These are phyloP conservation scores for Dunckerocampus dactyliophorus DNA, from an alignment of 2,113 vertebrate species.

Conservation along the genomic window DNA sequence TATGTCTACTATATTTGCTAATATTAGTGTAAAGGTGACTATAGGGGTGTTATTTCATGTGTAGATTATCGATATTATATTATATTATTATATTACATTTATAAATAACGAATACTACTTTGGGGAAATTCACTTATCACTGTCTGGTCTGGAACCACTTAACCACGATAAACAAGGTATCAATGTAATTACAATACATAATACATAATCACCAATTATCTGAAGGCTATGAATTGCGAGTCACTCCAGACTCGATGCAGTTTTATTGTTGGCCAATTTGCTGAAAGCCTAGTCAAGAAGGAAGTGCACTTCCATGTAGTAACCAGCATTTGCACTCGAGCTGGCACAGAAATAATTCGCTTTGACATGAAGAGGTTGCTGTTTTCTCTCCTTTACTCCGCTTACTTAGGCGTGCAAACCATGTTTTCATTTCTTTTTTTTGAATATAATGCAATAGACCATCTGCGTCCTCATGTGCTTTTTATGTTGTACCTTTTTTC, in stretches of 20 bases:
- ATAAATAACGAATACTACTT: too few relatives aligned
- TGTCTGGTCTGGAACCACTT: too few relatives aligned
- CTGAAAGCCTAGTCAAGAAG: not conserved
- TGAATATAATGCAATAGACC: constrained; percentile 11
- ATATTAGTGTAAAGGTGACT: too few relatives aligned
- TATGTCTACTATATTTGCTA: too few relatives aligned
- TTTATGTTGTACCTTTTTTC: not conserved
- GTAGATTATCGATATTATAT: too few relatives aligned
- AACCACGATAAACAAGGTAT: too few relatives aligned
- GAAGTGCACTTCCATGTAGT: constrained; percentile 17
- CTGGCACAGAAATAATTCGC: constrained; percentile 16
- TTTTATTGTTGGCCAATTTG: constrained; percentile 4
- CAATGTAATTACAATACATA: too few relatives aligned
- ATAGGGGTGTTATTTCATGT: too few relatives aligned
- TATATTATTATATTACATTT: too few relatives aligned
- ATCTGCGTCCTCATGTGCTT: constrained; percentile 20
- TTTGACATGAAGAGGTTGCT: constrained; percentile 24
- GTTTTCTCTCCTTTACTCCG: constrained; percentile 6
- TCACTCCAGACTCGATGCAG: not conserved
- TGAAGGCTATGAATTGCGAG: not conserved
- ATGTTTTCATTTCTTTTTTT: not conserved
- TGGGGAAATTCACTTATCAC: too few relatives aligned
- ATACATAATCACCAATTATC: not conserved
- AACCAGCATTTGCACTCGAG: not conserved
- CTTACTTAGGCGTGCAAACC: constrained; percentile 2